Percentiles rank a stretch among this genome's conserved stretches.
These are phyloP conservation scores for Micromys minutus DNA, from an alignment of 2,113 vertebrate species.

Conservation along the genomic window DNA sequence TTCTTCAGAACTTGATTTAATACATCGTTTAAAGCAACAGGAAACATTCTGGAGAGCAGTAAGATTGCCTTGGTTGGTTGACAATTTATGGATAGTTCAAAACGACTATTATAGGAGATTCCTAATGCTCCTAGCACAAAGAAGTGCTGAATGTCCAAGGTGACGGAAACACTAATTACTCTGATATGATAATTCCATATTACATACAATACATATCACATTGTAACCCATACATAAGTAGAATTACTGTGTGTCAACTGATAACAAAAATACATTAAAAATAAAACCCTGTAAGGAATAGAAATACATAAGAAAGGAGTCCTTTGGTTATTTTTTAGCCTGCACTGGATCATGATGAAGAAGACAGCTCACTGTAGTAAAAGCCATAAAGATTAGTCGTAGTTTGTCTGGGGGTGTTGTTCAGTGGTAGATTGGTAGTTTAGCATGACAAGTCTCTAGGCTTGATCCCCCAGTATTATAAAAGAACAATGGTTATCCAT, in stretches of 20 bases:
- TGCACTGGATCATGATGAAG: background rate
- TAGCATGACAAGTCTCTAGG: background rate
- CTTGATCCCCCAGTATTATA: background rate
- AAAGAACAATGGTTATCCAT: background rate
- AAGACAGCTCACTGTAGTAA: background rate
- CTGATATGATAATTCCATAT: background rate
- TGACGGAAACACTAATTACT: background rate
- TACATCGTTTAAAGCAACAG: constrained; percentile 56
- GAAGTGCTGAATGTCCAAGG: background rate
- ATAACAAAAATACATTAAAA: background rate
- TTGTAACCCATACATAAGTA: background rate
- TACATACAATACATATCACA: background rate
- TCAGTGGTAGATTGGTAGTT: background rate
- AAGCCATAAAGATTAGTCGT: background rate
- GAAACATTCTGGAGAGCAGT: background rate
- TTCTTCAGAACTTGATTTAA: constrained; percentile 54
- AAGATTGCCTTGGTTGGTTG: background rate
- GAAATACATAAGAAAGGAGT: background rate
- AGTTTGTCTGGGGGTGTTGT: background rate
- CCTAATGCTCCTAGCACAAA: background rate
- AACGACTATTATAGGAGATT: background rate
- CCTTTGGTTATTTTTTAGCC: background rate
- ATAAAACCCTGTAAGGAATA: background rate
- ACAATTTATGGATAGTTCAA: background rate
- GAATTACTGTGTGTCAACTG: background rate